phyloP scores from a whole-genome alignment of 2,797 vertebrate genomes.

The Psittacula derbiana region DNA sequence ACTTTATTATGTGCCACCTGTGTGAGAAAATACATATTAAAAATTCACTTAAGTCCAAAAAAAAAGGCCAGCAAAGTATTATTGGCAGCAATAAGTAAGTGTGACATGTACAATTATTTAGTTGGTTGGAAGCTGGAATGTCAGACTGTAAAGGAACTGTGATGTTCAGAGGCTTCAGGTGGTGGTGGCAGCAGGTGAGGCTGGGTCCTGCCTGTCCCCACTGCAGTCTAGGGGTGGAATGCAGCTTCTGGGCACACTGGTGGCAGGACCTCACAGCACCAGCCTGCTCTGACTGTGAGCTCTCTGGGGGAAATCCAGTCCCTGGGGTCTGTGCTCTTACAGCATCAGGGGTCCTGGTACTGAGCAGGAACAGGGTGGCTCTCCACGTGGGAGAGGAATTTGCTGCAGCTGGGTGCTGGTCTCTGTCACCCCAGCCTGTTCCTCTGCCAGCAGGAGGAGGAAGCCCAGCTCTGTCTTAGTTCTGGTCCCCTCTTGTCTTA shows the following conservation, averaged over 20 bases:
- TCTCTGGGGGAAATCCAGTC: background rate
- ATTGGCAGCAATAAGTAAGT: conserved; percentile 28
- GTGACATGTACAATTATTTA: background rate
- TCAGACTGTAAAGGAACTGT: background rate
- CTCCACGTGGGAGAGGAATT: background rate
- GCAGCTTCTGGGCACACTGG: too few relatives aligned
- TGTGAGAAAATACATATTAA: conserved; percentile 28
- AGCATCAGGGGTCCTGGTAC: too few relatives aligned
- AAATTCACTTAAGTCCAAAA: conserved; percentile 21
- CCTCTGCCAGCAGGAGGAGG: background rate
- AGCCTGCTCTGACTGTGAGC: background rate
- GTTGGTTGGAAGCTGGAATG: background rate
- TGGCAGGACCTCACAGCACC: background rate
- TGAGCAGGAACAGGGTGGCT: background rate
- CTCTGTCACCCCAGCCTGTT: background rate
- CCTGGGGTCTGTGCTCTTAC: background rate
- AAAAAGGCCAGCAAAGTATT: background rate
- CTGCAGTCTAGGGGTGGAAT: accelerated
- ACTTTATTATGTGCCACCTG: conserved; percentile 51
- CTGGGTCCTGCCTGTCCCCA: background rate
- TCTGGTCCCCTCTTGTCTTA: background rate
- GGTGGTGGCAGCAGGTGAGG: background rate
- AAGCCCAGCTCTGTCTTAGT: background rate
- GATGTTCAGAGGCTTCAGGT: background rate
- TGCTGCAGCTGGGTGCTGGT: background rate